Conservation (phyloP, 2,888 invertebrate genomes). For the Drosophila helvetica region DNA sequence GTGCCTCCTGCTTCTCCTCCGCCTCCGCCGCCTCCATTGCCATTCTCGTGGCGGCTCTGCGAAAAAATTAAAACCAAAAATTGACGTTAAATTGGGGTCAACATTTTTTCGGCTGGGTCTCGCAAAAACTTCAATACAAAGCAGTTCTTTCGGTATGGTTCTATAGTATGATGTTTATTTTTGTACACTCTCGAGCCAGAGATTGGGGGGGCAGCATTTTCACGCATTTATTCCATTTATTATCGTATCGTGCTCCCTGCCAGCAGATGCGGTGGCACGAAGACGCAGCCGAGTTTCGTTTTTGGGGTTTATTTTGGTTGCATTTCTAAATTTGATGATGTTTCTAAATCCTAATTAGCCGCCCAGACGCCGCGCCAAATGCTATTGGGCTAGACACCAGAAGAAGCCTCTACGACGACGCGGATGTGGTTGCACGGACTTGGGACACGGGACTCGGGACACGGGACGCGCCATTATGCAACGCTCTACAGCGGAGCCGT, state of each 20-base stretch:
- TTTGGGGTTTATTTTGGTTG: conserved; percentile 65
- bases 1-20: conserved; percentile 17
- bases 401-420: conserved; percentile 35
- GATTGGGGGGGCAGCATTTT: conserved; percentile 59
- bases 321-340: conserved; percentile 76
- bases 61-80: conserved; percentile 45
- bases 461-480: conserved; percentile 58
- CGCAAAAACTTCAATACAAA: conserved; percentile 64
- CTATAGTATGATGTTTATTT: conserved; percentile 55
- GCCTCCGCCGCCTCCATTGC: conserved; percentile 43
- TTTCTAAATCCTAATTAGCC: conserved; percentile 79
- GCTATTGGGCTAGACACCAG: conserved; percentile 67
- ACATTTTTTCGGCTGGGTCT: conserved; percentile 49
- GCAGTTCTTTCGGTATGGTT: conserved; percentile 3
- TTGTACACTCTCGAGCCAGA: conserved; percentile 45
- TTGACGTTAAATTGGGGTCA: conserved; percentile 68
- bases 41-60: conserved; percentile 71
- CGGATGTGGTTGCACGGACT: conserved; percentile 30
- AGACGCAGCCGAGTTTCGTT: conserved; percentile 27
- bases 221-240: conserved; percentile 78
- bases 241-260: conserved; percentile 42
- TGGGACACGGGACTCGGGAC: conserved; percentile 18
- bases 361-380: conserved; percentile 59
- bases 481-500: conserved; percentile 44
- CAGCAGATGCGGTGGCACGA: conserved; percentile 6